phyloP scores from a whole-genome alignment of 2,797 vertebrate genomes.

The Rhinophrynus dorsalis region DNA sequence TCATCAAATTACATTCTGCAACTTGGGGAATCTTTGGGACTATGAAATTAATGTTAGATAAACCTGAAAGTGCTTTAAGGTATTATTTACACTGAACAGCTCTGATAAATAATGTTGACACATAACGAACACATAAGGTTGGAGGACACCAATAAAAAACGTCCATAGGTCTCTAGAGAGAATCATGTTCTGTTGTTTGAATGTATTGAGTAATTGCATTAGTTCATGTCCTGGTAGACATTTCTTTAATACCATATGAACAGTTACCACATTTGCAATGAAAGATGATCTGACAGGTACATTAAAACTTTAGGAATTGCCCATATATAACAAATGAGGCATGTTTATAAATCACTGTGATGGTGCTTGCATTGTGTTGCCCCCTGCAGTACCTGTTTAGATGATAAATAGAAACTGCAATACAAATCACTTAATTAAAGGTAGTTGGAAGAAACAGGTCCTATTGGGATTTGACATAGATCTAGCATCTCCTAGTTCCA shows the following conservation, averaged over 20 bases:
- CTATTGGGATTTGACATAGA: conserved; percentile 7
- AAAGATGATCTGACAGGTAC: conserved; percentile 2
- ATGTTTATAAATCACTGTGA: conserved; percentile 14
- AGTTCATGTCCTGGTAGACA: conserved; percentile 10
- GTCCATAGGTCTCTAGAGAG: no score
- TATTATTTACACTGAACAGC: no score
- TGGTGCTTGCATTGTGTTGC: conserved; percentile 8
- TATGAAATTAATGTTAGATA: no score
- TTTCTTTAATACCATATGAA: conserved; percentile 18
- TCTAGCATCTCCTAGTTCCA: conserved; percentile 9
- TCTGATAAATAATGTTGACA: no score
- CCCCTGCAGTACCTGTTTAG: conserved; percentile 26
- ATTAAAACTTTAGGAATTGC: neutral
- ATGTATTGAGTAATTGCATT: conserved; percentile 22
- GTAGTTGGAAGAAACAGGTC: neutral
- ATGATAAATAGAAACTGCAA: conserved; percentile 12
- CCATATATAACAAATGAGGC: conserved; percentile 17
- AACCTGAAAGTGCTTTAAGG: no score
- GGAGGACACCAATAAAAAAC: no score
- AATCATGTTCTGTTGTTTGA: conserved; percentile 6
- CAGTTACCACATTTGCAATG: conserved; percentile 16
- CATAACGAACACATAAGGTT: no score
- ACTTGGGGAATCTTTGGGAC: no score
- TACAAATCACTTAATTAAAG: conserved; percentile 28
- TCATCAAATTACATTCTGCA: no score